Evolutionary conservation across 2,888 invertebrate genomes (phyloP).

Genomic region (Cephus sareptanus): DNA sequence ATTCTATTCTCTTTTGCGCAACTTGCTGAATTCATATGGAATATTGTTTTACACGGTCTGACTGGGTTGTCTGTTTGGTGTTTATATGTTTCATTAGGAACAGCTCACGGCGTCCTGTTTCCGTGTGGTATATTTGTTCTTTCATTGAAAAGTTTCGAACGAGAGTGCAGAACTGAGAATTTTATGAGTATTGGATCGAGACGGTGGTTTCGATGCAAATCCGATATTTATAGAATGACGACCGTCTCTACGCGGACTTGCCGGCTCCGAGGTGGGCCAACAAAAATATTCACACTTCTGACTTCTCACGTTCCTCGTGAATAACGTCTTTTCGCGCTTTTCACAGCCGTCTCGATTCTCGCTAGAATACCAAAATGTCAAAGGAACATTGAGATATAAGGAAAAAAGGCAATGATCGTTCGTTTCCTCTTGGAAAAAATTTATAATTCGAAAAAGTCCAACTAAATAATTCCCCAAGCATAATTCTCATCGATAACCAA

Average conservation of each 20-base stretch:
- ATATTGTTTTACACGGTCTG: background rate
- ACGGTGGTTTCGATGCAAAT: conserved; percentile 57
- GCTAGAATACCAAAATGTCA: background rate
- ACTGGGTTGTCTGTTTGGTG: background rate
- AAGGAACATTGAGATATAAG: background rate
- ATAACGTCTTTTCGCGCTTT: conserved; percentile 29
- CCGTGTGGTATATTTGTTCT: background rate
- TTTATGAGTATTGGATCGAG: background rate
- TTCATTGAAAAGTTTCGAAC: background rate
- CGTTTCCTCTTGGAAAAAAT: background rate
- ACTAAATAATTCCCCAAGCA: background rate
- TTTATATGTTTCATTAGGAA: background rate
- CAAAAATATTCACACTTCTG: conserved; percentile 54
- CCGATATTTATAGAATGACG: conserved; percentile 58
- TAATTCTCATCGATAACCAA: background rate
- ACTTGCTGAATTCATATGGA: background rate
- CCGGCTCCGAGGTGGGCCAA: conserved; percentile 54
- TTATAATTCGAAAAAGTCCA: background rate
- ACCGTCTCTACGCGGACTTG: conserved; percentile 53
- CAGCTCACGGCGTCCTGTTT: background rate
- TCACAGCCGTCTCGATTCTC: background rate
- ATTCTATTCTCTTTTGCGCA: background rate
- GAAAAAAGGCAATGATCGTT: background rate
- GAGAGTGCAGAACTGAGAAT: background rate
- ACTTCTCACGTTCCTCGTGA: conserved; percentile 31